phyloP scores from a whole-genome alignment of 2,888 invertebrate genomes.

The Pyrocoelia pectoralis region DNA sequence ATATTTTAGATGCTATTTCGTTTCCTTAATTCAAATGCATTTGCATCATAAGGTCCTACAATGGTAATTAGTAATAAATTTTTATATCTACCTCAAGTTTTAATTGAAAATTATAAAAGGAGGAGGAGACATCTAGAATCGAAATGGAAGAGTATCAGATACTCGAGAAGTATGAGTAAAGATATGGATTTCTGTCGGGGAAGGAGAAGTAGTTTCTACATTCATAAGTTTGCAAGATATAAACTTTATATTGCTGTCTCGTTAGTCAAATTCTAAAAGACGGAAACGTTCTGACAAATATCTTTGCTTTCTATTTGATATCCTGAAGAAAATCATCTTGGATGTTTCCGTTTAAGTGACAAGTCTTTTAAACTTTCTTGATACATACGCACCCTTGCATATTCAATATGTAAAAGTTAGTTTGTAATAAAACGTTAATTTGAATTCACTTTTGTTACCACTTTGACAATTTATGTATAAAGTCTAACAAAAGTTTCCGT shows the following conservation, averaged over 20 bases:
- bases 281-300: constrained; percentile 42
- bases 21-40: constrained; percentile 18
- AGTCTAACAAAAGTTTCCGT: background rate
- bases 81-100: constrained; percentile 3
- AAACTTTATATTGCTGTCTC: constrained; percentile 43
- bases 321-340: constrained; percentile 35
- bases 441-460: constrained; percentile 2
- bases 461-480: background rate
- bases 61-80: constrained; percentile 8
- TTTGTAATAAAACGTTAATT: constrained; percentile 9
- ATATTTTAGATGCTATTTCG: constrained; percentile 17
- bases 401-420: constrained; percentile 23
- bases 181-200: constrained; percentile 40
- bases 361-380: constrained; percentile 32
- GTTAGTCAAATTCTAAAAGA: constrained; percentile 44
- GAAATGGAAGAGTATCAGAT: constrained; percentile 37
- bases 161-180: constrained; percentile 34
- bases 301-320: constrained; percentile 40
- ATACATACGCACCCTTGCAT: constrained; percentile 18
- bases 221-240: constrained; percentile 43
- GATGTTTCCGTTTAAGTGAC: constrained; percentile 35
- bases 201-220: constrained; percentile 36
- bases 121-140: constrained; percentile 28
- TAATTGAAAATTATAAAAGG: constrained; percentile 5
- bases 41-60: constrained; percentile 13